Evolutionary conservation across 2,113 vertebrate species (phyloP), one percentile per base, ranked within the genome.

Genomic region (Chamaea fasciata): DNA sequence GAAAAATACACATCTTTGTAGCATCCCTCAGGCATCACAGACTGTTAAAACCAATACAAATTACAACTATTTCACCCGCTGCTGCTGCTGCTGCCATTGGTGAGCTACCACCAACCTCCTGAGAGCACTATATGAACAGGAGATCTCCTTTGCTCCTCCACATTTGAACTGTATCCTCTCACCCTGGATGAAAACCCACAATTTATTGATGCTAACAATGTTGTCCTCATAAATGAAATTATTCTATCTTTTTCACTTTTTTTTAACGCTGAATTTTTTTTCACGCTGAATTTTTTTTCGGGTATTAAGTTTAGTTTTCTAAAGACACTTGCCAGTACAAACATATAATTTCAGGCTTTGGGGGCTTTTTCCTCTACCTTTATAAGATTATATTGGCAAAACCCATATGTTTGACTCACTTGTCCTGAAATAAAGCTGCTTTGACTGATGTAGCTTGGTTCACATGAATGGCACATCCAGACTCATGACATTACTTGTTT

Each of bases 41-140:
- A 50, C 44, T 78, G 44, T 68, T 83, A 92, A 91, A 93, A 56
- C 16, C 86, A 81, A 28, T 30, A 84, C 41, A 87, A 86, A 93
- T 84, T 56, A n/a, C 59, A 83, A 74, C 83, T 42, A 26, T 75
- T 95, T 83, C 60, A 81, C 60, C 8, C 56, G 26, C 90, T 91
- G 74, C 70, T 39, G 37, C 37, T 39, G 37, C 37, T 88, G 19
- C 77, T 70, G 71, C 63, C 39, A 11, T 12, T 74, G 49, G 71
- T 70, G 60, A 83, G 64, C 79, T 83, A 69, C 55, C n/a, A 90
- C 30, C 27, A 53, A 24, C 47, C 41, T 90, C 49, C 86, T 22
- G 67, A 89, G 68, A 78, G 44, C 8, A 7, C 47, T 2, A 2
- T 26, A 27, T 31, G 46, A n/a, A 39, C 0, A 0, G 20, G 42